Evolutionary conservation across 2,113 vertebrate species (phyloP).

Genomic region (Hystrix brachyura): DNA sequence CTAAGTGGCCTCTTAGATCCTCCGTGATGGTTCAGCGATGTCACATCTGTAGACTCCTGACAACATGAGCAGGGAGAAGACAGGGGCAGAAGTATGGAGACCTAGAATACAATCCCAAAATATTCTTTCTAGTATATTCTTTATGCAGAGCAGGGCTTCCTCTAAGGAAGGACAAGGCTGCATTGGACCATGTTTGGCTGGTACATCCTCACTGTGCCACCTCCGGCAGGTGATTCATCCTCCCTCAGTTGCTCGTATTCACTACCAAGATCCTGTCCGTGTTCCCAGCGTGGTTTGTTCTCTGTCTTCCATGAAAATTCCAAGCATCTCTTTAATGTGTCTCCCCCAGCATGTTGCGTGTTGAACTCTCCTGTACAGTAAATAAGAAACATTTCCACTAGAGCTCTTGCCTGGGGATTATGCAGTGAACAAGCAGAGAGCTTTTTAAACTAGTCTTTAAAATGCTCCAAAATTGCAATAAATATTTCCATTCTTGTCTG

Average conservation of each 20-base stretch:
- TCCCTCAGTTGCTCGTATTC: not conserved
- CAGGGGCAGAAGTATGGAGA: not conserved
- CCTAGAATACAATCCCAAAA: not conserved
- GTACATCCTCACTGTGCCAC: not conserved
- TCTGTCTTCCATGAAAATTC: constrained; percentile 39
- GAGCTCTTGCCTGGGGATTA: not conserved
- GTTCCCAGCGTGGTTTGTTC: not conserved
- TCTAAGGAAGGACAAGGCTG: not conserved
- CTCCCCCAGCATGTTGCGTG: not conserved
- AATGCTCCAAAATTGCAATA: not conserved
- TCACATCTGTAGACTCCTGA: not conserved
- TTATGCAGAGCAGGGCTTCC: not conserved
- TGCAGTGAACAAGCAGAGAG: not conserved
- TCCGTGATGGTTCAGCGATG: not conserved
- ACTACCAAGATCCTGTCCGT: not conserved
- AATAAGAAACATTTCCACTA: constrained; percentile 37
- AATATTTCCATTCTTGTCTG: not conserved
- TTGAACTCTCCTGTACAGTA: constrained; percentile 16
- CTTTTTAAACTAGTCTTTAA: constrained; percentile 20
- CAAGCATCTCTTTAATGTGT: not conserved
- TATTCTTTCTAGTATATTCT: not conserved
- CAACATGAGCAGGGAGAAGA: not conserved
- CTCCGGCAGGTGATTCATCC: not conserved
- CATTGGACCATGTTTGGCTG: not conserved
- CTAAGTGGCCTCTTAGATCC: not conserved